A percentile compares a stretch with the other conserved stretches of the same genome.
phyloP scores from a whole-genome alignment of 2,888 invertebrate genomes.

The Apamea sordens region DNA sequence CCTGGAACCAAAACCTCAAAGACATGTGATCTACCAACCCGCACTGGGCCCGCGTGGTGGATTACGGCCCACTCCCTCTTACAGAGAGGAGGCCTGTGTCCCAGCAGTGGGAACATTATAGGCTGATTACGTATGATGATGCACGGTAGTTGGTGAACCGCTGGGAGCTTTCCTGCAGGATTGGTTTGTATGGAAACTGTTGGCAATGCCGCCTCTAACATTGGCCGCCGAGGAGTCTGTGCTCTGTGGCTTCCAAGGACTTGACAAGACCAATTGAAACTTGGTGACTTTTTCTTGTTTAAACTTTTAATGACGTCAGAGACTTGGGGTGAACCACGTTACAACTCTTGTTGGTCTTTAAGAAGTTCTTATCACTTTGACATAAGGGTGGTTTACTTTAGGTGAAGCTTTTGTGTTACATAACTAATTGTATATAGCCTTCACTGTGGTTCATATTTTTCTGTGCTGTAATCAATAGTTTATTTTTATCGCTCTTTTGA shows the following conservation, averaged over 20 bases:
- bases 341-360: constrained; percentile 2
- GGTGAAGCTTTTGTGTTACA: not conserved
- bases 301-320: constrained; percentile 1
- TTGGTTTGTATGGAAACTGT: not conserved
- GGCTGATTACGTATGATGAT: too few relatives aligned
- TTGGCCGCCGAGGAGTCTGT: not conserved
- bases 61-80: too few relatives aligned
- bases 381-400: not conserved
- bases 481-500: not conserved
- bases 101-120: too few relatives aligned
- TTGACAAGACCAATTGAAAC: not conserved
- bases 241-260: constrained; percentile 3
- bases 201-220: not conserved
- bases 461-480: not conserved
- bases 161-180: not conserved
- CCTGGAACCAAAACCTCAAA: too few relatives aligned
- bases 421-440: not conserved
- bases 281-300: constrained; percentile 1
- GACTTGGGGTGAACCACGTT: not conserved
- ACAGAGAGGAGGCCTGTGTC: too few relatives aligned
- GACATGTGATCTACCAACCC: too few relatives aligned
- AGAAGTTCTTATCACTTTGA: not conserved
- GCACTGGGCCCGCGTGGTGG: too few relatives aligned
- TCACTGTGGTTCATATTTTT: not conserved
- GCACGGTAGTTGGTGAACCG: too few relatives aligned